Conservation (phyloP, 2,888 invertebrate genomes). For the Eupsilia transversa region DNA sequence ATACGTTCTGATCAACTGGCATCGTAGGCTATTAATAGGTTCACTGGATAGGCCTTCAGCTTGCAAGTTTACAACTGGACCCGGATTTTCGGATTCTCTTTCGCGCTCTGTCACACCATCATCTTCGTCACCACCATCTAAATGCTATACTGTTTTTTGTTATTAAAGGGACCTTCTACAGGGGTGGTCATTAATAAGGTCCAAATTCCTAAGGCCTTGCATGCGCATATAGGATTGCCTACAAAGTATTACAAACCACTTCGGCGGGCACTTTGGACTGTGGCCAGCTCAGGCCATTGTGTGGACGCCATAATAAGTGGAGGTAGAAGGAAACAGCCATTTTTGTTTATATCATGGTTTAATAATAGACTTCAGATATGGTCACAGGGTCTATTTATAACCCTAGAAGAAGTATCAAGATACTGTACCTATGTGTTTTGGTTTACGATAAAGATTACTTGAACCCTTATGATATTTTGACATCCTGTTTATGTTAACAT, state of each 20-base stretch:
- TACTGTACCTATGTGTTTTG: background rate
- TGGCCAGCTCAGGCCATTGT: slow-evolving; percentile 53
- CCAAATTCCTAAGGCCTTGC: background rate
- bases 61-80: background rate
- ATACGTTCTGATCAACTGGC: background rate
- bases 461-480: background rate
- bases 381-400: slow-evolving; percentile 24
- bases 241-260: slow-evolving; percentile 21
- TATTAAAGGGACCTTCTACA: background rate
- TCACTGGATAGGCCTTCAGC: background rate
- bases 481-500: background rate
- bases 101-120: background rate
- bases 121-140: background rate
- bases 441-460: background rate
- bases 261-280: slow-evolving; percentile 42
- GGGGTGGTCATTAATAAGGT: slow-evolving; percentile 28
- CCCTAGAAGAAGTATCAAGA: background rate
- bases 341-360: slow-evolving; percentile 35
- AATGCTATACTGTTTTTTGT: background rate
- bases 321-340: slow-evolving; percentile 12
- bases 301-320: slow-evolving; percentile 37
- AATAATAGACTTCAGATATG: slow-evolving; percentile 31
- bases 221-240: slow-evolving; percentile 15
- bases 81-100: background rate
- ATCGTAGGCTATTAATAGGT: no score